Percentiles rank a stretch among this genome's conserved stretches.
phyloP scores from a whole-genome alignment of 1,140 invertebrate genomes.

The Cardiocondyla obscurior region DNA sequence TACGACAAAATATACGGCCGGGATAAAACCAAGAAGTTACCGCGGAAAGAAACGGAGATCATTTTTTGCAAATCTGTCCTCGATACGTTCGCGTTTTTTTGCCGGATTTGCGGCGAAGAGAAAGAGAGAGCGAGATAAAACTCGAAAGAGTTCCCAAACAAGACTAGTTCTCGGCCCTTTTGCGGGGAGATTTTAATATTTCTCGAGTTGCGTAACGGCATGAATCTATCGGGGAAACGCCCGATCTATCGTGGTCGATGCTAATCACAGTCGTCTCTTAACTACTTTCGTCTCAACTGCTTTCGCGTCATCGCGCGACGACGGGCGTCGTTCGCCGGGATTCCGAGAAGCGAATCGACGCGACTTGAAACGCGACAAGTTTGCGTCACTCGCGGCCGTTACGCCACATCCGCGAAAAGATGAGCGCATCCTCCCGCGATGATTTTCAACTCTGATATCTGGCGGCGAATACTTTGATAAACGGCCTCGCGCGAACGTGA shows the following conservation, averaged over 20 bases:
- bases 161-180: background rate
- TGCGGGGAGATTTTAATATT: background rate
- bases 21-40: too few species aligned
- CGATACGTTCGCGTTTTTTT: too few species aligned
- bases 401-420: too few species aligned
- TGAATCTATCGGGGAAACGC: conserved; percentile 12
- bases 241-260: background rate
- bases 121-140: background rate
- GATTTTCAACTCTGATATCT: too few species aligned
- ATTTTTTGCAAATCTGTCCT: too few species aligned
- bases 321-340: background rate
- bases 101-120: too few species aligned
- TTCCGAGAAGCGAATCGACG: background rate
- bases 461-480: too few species aligned
- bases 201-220: background rate
- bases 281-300: background rate
- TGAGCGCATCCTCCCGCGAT: too few species aligned
- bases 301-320: background rate
- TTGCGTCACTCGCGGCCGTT: background rate
- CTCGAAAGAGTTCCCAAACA: background rate
- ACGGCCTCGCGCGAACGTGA: too few species aligned
- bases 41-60: too few species aligned
- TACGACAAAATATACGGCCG: too few species aligned
- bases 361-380: background rate
- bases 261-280: background rate